Evolutionary conservation across 2,888 invertebrate genomes (phyloP).

Genomic region (Ophioninae sp.): DNA sequence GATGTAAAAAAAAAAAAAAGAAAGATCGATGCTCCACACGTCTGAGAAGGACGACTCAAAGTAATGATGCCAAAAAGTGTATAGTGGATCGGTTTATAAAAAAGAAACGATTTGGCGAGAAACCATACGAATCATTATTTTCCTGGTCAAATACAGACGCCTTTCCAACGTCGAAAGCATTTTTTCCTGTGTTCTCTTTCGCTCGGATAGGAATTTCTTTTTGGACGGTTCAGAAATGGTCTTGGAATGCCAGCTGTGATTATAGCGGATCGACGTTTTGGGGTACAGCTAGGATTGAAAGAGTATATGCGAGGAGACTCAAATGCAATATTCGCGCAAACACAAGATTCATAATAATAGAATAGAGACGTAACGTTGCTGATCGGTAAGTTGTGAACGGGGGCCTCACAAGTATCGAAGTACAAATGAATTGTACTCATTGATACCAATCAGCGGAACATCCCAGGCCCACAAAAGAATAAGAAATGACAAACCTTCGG

Average conservation of each 20-base stretch:
- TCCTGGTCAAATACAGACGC: too few species aligned
- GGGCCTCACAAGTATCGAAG: conserved; percentile 68
- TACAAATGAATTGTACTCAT: conserved; percentile 79
- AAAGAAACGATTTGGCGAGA: background rate
- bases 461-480: conserved; percentile 3
- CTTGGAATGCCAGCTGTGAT: background rate
- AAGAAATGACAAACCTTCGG: background rate
- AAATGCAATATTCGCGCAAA: conserved; percentile 33
- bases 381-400: conserved; percentile 77
- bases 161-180: background rate
- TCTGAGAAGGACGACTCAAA: background rate
- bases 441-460: conserved; percentile 70
- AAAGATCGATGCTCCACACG: background rate
- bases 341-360: conserved; percentile 50
- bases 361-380: conserved; percentile 73
- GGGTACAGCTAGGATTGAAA: background rate
- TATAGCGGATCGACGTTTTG: background rate
- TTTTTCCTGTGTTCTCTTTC: background rate
- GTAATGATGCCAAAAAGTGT: background rate
- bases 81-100: background rate
- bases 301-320: background rate
- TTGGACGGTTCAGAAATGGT: background rate
- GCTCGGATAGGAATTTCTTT: background rate
- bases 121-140: background rate
- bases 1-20: conserved; percentile 3